These are phyloP conservation scores for Chelonia mydas DNA, from an alignment of 2,797 vertebrate species.

Conservation along the genomic window DNA sequence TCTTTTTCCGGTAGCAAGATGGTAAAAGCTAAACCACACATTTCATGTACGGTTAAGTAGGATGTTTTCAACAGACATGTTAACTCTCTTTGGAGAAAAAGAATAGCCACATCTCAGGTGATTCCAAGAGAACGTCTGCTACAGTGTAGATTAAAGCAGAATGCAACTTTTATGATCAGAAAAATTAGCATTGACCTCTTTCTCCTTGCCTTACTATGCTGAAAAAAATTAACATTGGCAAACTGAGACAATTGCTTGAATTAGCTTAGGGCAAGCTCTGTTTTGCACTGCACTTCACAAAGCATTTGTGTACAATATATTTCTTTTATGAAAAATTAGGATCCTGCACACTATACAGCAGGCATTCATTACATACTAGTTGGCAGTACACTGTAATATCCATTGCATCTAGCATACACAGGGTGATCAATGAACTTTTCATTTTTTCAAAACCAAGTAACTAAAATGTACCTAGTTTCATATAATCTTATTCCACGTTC, in stretches of 20 bases:
- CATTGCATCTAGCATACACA: fast-evolving
- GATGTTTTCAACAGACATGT: not conserved
- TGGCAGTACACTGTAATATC: not conserved
- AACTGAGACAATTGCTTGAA: not conserved
- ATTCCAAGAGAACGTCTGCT: not conserved
- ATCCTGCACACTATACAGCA: not conserved
- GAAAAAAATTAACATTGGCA: not conserved
- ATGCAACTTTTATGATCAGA: not conserved
- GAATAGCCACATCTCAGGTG: not conserved
- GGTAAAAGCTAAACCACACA: not conserved
- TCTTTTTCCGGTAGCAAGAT: not conserved
- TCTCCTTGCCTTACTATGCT: not conserved
- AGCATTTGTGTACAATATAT: not conserved
- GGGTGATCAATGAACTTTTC: not conserved
- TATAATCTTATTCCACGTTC: fast-evolving
- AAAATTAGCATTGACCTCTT: not conserved
- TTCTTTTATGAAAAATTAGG: not conserved
- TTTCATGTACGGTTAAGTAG: not conserved
- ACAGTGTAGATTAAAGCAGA: not conserved
- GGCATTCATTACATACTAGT: not conserved
- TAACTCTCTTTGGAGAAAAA: not conserved
- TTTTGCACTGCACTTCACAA: not conserved
- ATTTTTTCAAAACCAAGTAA: not conserved
- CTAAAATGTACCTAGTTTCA: fast-evolving
- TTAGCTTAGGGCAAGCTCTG: not conserved